A percentile compares a stretch with the other conserved stretches of the same genome.
Evolutionary conservation across 1,140 invertebrate species (phyloP).

Genomic region (Drosophila nigromelanica): DNA sequence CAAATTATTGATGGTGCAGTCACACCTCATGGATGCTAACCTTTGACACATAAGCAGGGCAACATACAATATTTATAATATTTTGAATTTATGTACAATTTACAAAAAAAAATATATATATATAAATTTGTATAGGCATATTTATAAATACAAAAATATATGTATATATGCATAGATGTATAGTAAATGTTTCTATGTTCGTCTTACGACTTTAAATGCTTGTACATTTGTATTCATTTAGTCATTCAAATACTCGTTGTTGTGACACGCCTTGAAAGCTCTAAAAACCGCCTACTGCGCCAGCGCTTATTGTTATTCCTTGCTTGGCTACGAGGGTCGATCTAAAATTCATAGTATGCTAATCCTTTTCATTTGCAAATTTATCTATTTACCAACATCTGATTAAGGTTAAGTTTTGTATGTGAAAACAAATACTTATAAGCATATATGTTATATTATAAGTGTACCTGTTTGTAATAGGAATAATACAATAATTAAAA

Average conservation of each 20-base stretch:
- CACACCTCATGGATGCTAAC: slow-evolving; percentile 52
- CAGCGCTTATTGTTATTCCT: slow-evolving; percentile 22
- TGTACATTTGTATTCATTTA: slow-evolving; percentile 13
- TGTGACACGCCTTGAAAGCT: slow-evolving; percentile 36
- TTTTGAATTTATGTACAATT: slow-evolving; percentile 3
- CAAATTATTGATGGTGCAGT: slow-evolving; percentile 49
- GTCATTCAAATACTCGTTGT: slow-evolving; percentile 38
- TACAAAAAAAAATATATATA: not conserved
- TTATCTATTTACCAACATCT: too few species aligned
- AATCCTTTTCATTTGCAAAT: not conserved
- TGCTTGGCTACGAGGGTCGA: slow-evolving; percentile 7
- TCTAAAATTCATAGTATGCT: not conserved
- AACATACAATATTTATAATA: not conserved
- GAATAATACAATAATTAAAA: too few species aligned
- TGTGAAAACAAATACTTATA: too few species aligned
- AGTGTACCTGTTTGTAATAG: too few species aligned
- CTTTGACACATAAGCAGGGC: not conserved
- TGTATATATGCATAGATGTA: not conserved
- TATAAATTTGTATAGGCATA: slow-evolving; percentile 3
- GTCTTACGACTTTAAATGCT: slow-evolving; percentile 1
- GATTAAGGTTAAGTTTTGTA: too few species aligned
- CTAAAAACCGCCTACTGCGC: slow-evolving; percentile 23
- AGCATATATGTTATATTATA: too few species aligned
- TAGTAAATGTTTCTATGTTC: slow-evolving; percentile 6
- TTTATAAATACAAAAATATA: slow-evolving; percentile 3